Conservation (phyloP, 2,888 invertebrate species). For the Acronicta psi region DNA sequence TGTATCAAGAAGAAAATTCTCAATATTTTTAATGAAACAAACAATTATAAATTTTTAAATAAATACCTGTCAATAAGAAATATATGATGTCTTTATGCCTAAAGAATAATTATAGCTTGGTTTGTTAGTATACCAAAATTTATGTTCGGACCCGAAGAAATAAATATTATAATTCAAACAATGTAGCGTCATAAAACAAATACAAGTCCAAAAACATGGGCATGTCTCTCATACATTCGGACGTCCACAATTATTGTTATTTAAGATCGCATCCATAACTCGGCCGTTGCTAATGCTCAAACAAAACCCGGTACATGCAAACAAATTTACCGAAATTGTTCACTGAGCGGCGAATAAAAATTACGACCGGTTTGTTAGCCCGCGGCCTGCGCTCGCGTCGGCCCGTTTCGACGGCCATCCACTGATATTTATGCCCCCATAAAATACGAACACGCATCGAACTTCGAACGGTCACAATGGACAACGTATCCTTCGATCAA, state of each 20-base stretch:
- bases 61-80: conserved; percentile 22
- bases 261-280: conserved; percentile 79
- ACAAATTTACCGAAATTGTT: conserved; percentile 87
- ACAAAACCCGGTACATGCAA: conserved; percentile 82
- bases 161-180: conserved; percentile 59
- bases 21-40: conserved; percentile 13
- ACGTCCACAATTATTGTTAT: conserved; percentile 75
- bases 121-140: conserved; percentile 49
- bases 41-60: conserved; percentile 31
- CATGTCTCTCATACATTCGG: conserved; percentile 55
- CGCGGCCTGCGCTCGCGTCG: conserved; percentile 65
- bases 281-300: conserved; percentile 77
- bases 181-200: conserved; percentile 56
- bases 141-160: conserved; percentile 43
- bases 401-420: conserved; percentile 63
- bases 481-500: conserved; percentile 77
- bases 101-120: conserved; percentile 48
- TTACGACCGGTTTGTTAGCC: conserved; percentile 77
- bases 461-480: conserved; percentile 64
- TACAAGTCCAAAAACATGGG: conserved; percentile 52
- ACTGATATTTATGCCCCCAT: conserved; percentile 82
- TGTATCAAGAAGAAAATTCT: neutral
- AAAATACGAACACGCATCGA: conserved; percentile 80
- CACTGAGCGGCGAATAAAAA: conserved; percentile 78
- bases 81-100: conserved; percentile 39